Conservation (phyloP, 2,797 vertebrate species). For the Harpagifer antarcticus region DNA sequence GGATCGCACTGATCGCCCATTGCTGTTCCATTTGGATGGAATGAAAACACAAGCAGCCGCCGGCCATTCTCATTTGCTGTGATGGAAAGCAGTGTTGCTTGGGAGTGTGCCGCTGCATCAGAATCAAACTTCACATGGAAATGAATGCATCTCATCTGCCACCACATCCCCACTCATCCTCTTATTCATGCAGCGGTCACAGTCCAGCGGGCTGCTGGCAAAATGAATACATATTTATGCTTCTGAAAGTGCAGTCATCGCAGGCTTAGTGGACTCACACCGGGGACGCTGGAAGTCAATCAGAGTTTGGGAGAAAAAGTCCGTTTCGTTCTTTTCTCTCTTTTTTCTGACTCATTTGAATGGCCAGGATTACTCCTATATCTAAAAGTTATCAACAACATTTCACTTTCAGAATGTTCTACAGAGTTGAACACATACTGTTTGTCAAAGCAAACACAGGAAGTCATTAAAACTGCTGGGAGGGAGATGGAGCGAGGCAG, state of each 20-base stretch:
- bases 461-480: neutral
- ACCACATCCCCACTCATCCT: conserved; percentile 58
- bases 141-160: conserved; percentile 65
- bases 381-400: too few relatives aligned
- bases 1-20: neutral
- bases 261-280: conserved; percentile 52
- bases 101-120: conserved; percentile 34
- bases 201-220: conserved; percentile 54
- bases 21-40: neutral
- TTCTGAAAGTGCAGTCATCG: conserved; percentile 58
- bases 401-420: neutral
- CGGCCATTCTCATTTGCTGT: conserved; percentile 28
- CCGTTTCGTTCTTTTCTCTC: neutral
- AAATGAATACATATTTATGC: conserved; percentile 69
- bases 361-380: neutral
- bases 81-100: conserved; percentile 39
- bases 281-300: neutral
- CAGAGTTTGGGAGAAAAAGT: neutral
- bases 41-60: conserved; percentile 5
- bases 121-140: conserved; percentile 51
- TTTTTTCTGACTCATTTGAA: neutral
- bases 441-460: neutral
- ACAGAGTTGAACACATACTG: neutral
- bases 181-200: conserved; percentile 64
- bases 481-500: too few relatives aligned